phyloP scores from a whole-genome alignment of 2,113 vertebrate genomes.

The Brevimyrus niger region DNA sequence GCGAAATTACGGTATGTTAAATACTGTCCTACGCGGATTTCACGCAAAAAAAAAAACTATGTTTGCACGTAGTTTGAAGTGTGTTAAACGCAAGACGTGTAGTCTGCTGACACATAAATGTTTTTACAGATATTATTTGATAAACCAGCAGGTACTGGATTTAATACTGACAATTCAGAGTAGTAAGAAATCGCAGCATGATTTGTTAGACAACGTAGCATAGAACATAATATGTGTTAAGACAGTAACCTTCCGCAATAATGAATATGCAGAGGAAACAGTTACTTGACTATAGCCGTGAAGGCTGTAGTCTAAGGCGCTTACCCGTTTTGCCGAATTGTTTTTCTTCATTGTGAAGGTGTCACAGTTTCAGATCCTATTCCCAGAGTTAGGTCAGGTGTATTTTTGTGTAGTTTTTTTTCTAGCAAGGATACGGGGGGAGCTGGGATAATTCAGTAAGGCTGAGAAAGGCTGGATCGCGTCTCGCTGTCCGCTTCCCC shows the following conservation, averaged over 20 bases:
- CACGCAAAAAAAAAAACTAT: neutral
- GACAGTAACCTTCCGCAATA: neutral
- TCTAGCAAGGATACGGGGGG: slow-evolving; percentile 27
- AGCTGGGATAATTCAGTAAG: slow-evolving; percentile 17
- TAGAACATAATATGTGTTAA: neutral
- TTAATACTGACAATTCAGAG: neutral
- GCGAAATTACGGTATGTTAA: neutral
- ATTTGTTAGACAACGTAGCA: neutral
- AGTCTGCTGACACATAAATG: slow-evolving; percentile 11
- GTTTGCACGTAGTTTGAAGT: neutral
- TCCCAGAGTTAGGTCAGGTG: slow-evolving; percentile 11
- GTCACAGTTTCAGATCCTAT: slow-evolving; percentile 1
- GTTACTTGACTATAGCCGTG: neutral
- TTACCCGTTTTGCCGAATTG: slow-evolving; percentile 69
- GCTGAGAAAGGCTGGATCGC: slow-evolving; percentile 8
- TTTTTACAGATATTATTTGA: neutral
- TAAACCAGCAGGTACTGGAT: neutral
- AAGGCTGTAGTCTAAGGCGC: slow-evolving; percentile 16
- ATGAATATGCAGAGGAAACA: neutral
- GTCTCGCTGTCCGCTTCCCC: slow-evolving; percentile 29
- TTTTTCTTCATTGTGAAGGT: slow-evolving; percentile 67
- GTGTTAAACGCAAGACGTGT: neutral
- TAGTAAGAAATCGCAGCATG: neutral
- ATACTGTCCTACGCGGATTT: neutral
- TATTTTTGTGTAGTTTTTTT: slow-evolving; percentile 7